These are phyloP conservation scores for Watsonalla binaria DNA, from an alignment of 2,888 invertebrate genomes.

Conservation along the genomic window DNA sequence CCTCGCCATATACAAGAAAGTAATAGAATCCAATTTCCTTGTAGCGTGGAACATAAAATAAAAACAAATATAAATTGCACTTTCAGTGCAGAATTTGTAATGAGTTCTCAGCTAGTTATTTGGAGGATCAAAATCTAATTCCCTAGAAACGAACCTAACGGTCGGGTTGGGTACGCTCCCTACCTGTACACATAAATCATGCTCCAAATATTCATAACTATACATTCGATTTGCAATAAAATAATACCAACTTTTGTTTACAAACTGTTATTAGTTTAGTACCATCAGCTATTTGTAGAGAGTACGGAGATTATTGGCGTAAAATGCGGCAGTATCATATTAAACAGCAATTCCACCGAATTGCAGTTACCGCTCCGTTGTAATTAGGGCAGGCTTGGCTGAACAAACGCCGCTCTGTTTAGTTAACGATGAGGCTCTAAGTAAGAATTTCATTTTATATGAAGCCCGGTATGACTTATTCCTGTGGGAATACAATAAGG, in stretches of 20 bases:
- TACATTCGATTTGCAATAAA: conserved; percentile 5
- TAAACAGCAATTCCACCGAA: conserved; percentile 31
- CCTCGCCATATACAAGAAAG: conserved; percentile 18
- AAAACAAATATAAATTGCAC: background rate
- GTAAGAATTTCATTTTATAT: conserved; percentile 18
- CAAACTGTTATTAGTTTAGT: background rate
- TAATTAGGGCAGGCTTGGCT: conserved; percentile 29
- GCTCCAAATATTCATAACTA: conserved; percentile 10
- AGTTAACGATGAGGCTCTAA: conserved; percentile 15
- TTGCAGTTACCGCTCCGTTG: conserved; percentile 29
- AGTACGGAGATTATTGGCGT: conserved; percentile 28
- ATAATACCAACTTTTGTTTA: background rate
- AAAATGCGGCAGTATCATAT: conserved; percentile 25
- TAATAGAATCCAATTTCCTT: conserved; percentile 24
- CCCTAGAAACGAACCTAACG: conserved; percentile 23
- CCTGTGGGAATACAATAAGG: conserved; percentile 26
- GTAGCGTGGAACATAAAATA: conserved; percentile 12
- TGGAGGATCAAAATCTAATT: conserved; percentile 31
- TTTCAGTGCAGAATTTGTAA: background rate
- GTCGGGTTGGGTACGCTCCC: conserved; percentile 10
- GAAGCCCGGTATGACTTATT: conserved; percentile 13
- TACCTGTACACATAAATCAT: conserved; percentile 18
- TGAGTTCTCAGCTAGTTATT: conserved; percentile 13
- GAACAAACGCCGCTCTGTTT: conserved; percentile 10
- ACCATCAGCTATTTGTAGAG: conserved; percentile 1